Conservation (phyloP, 2,888 invertebrate genomes). For the Buathra laborator region DNA sequence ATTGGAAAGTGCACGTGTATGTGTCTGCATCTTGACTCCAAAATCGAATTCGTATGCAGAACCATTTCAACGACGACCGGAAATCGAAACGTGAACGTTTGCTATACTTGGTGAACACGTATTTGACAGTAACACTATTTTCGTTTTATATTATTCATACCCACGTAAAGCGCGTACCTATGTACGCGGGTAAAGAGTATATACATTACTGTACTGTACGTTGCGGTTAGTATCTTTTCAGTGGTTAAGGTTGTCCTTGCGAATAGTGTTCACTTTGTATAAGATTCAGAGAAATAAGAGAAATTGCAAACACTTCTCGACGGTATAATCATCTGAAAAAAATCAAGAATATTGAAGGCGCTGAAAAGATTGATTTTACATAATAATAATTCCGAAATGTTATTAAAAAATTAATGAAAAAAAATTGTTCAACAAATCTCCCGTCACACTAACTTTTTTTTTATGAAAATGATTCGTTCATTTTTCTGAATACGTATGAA, state of each 20-base stretch:
- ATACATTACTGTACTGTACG: not conserved
- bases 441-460: no score
- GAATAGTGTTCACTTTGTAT: no score
- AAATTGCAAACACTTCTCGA: no score
- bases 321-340: no score
- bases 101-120: not conserved
- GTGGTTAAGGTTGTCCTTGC: not conserved
- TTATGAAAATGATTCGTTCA: no score
- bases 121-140: slow-evolving; percentile 20
- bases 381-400: no score
- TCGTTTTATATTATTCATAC: slow-evolving; percentile 9
- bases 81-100: slow-evolving; percentile 32
- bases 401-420: no score
- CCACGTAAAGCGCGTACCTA: not conserved
- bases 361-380: no score
- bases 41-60: slow-evolving; percentile 36
- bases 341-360: no score
- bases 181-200: not conserved
- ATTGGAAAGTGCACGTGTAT: slow-evolving; percentile 28
- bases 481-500: no score
- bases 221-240: not conserved
- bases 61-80: slow-evolving; percentile 24
- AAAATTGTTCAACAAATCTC: no score
- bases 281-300: no score
- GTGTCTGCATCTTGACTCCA: slow-evolving; percentile 15